Percentiles rank a stretch among this genome's conserved stretches.
These are phyloP conservation scores for Tetheella fluctuosa DNA, from an alignment of 2,888 invertebrate species.

Conservation along the genomic window DNA sequence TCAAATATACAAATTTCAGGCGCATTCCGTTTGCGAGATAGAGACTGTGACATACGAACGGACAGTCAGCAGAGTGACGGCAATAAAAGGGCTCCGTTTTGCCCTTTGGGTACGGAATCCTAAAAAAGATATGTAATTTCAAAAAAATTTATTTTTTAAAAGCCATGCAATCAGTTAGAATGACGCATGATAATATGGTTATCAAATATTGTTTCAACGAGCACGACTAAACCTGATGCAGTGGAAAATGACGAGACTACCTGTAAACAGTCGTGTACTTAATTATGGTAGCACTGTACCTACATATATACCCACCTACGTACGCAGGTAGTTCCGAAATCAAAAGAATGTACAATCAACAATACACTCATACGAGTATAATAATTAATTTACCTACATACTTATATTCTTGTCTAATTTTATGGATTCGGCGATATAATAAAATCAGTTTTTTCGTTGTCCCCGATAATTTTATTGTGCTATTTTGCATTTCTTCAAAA, in stretches of 20 bases:
- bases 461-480: neutral
- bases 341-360: slow-evolving; percentile 1
- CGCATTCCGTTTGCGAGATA: no score
- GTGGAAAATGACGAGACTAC: neutral
- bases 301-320: neutral
- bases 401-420: neutral
- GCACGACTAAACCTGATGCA: neutral
- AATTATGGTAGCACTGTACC: neutral
- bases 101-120: no score
- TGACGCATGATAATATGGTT: neutral
- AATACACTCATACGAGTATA: neutral
- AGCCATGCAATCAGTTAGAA: neutral
- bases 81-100: no score
- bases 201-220: slow-evolving; percentile 2
- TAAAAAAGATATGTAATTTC: no score
- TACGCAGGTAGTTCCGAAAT: neutral
- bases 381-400: slow-evolving; percentile 1
- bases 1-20: no score
- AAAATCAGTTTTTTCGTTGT: neutral
- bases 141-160: no score
- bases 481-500: neutral
- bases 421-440: neutral
- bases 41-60: no score
- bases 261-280: neutral
- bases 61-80: no score